Evolutionary conservation across 2,888 invertebrate genomes (phyloP).

Genomic region (Diploptera punctata): DNA sequence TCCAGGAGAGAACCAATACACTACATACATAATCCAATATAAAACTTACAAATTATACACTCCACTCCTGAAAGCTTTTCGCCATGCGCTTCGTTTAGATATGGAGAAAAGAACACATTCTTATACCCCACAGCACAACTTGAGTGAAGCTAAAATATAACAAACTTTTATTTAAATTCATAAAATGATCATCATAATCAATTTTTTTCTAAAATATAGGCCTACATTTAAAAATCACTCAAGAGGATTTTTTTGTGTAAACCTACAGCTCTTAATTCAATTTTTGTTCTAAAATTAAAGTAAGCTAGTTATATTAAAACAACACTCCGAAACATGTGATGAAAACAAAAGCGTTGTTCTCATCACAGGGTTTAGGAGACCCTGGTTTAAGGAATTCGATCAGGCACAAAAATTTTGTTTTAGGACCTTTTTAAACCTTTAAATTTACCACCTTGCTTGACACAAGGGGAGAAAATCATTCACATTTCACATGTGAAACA

Average conservation of each 20-base stretch:
- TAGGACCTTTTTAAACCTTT: too few relatives aligned
- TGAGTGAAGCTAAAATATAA: neutral
- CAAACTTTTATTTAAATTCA: too few relatives aligned
- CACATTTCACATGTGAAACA: neutral
- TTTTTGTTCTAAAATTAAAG: too few relatives aligned
- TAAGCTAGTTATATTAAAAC: too few relatives aligned
- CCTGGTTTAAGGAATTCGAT: too few relatives aligned
- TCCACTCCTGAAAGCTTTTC: neutral
- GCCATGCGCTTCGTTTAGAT: neutral
- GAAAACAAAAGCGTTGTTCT: conserved; percentile 18
- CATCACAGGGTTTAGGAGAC: neutral
- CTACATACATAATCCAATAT: neutral
- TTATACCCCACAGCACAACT: neutral
- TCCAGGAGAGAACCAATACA: neutral
- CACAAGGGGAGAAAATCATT: neutral
- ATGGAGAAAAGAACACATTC: neutral
- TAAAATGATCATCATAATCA: too few relatives aligned
- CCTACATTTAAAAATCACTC: too few relatives aligned
- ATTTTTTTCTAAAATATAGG: too few relatives aligned
- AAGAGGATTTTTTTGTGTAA: too few relatives aligned
- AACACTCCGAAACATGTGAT: neutral
- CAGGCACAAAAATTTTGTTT: too few relatives aligned
- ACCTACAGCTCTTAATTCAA: too few relatives aligned
- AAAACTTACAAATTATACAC: neutral
- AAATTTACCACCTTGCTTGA: too few relatives aligned